Base-by-base conservation (phyloP, 2,113 vertebrate species). In the Agapornis roseicollis region DNA sequence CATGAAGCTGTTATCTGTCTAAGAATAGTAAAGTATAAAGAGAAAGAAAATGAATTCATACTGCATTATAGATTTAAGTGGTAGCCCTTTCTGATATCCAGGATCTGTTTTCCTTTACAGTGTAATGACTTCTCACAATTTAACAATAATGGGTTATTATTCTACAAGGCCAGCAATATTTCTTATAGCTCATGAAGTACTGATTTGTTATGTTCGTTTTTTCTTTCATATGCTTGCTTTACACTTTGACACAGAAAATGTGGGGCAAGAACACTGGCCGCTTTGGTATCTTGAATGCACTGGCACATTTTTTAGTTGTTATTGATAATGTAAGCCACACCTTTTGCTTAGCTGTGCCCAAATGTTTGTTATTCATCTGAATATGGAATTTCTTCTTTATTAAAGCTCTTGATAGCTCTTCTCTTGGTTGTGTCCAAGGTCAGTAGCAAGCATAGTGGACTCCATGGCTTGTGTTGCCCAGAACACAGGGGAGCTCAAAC, bases 1-100 rank as follows among this genome's bases (percentile, higher is more conserved):
- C 71, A 39, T 29, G 82, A 94, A 95, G 84, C 85, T 1, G 35
- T 79, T 96, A 56, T 52, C 70, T 91, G 68, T 91, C 93, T 82
- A 92, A 95, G 93, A 92, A 92, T 82, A 91, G 82, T 80, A 65
- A 73, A 96, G 88, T 63, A 85, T 90, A 96, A 95, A 94, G 80
- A 96, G 82, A 95, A 92, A 90, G 78, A 90, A 95, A 95, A 88
- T 94, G 49, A 95, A 92, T 95, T 95, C 78, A 52, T 93, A 79
- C 18, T 95, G 94, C 49, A 27, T 78, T 78, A 74, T 73, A 84
- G 93, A 80, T 90, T 78, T 84, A 89, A 77, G 56, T 49, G 80
- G 78, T 93, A 93, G 89, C 29, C 68, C 55, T 87, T 71, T 84
- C 37, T 92, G 61, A 68, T 74, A 81, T 23, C 28, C 66, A 68